These are phyloP conservation scores for Pemphigus obesinymphae DNA, from an alignment of 1,140 invertebrate species.

Conservation along the genomic window DNA sequence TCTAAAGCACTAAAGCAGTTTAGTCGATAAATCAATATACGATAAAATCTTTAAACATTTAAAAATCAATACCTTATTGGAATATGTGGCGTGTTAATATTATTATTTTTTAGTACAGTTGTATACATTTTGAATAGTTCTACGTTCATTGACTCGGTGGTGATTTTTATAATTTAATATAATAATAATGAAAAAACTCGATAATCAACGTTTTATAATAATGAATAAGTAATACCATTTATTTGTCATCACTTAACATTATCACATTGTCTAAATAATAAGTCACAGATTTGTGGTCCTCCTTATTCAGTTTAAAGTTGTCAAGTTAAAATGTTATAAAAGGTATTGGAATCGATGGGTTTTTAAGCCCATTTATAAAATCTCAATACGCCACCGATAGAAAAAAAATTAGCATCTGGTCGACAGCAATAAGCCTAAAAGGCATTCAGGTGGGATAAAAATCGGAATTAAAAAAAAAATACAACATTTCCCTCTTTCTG, in stretches of 20 bases:
- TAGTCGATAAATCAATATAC: background rate
- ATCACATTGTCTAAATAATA: background rate
- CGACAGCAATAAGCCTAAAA: background rate
- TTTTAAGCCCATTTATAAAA: constrained; percentile 9
- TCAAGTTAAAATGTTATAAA: constrained; percentile 6
- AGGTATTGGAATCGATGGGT: background rate
- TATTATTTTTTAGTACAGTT: background rate
- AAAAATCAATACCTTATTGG: background rate
- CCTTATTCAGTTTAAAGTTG: background rate
- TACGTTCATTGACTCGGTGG: background rate
- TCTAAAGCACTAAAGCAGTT: background rate
- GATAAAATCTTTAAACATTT: background rate
- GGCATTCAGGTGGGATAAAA: background rate
- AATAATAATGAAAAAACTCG: background rate
- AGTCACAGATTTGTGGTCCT: background rate
- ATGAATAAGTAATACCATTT: background rate
- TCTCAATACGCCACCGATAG: background rate
- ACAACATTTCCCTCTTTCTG: background rate
- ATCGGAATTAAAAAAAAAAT: background rate
- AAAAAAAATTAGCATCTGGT: background rate
- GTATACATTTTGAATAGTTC: background rate
- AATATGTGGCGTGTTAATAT: background rate
- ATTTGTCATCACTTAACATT: background rate
- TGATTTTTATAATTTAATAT: no score
- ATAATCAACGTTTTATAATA: background rate